These are phyloP conservation scores for Heliconius sara DNA, from an alignment of 2,888 invertebrate species.

Conservation along the genomic window DNA sequence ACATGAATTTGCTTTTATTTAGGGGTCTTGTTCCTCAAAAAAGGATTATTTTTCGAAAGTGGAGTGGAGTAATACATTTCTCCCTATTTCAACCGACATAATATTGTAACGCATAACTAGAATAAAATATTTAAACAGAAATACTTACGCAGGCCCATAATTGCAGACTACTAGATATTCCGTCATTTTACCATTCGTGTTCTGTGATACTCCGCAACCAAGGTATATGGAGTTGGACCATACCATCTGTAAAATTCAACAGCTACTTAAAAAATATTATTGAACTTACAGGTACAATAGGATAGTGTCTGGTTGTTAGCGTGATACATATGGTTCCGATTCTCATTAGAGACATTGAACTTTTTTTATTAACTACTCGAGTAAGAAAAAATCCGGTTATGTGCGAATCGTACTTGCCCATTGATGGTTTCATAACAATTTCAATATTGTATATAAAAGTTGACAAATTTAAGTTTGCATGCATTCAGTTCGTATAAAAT, in stretches of 20 bases:
- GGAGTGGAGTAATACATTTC: no score
- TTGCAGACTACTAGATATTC: constrained; percentile 69
- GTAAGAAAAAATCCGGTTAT: not conserved
- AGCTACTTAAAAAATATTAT: not conserved
- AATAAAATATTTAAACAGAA: not conserved
- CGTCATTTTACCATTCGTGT: constrained; percentile 51
- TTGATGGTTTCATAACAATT: no score
- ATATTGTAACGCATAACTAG: no score
- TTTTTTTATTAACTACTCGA: not conserved
- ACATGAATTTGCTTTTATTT: no score
- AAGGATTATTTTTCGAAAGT: no score
- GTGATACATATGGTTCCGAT: not conserved
- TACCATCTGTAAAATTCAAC: constrained; percentile 62
- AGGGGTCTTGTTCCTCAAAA: no score
- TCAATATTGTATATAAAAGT: no score
- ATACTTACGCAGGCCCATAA: constrained; percentile 72
- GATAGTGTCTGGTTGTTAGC: not conserved
- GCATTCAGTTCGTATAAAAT: no score
- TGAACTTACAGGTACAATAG: not conserved
- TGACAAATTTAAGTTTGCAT: no score
- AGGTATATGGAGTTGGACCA: constrained; percentile 67
- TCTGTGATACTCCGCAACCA: constrained; percentile 67
- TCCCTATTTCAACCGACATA: no score
- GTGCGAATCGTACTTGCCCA: no score
- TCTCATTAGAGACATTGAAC: not conserved